A percentile compares a stretch with the other conserved stretches of the same genome.
Conservation (phyloP, 2,797 vertebrate genomes). For the Epinephelus awoara region DNA sequence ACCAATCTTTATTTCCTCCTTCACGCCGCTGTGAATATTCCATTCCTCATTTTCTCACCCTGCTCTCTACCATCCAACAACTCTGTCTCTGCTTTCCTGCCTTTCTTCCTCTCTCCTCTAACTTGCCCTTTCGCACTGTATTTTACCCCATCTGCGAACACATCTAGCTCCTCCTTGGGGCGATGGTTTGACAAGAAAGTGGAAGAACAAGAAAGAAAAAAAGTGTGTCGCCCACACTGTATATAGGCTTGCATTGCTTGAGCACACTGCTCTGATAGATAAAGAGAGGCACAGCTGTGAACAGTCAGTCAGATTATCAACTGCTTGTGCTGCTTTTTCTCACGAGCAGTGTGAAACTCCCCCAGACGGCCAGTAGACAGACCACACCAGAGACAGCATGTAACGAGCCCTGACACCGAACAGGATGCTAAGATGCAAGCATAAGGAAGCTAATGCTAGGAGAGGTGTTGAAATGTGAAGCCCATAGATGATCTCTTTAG, state of each 20-base stretch:
- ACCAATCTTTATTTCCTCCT: conserved; percentile 8
- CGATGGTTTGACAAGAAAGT: conserved; percentile 42
- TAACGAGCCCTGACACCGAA: conserved; percentile 47
- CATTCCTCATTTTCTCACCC: conserved; percentile 6
- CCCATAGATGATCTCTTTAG: not conserved
- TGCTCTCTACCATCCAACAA: not conserved
- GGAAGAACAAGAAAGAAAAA: conserved; percentile 28
- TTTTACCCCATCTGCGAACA: conserved; percentile 45
- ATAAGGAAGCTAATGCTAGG: conserved; percentile 26
- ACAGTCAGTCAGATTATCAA: conserved; percentile 65
- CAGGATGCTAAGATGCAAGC: conserved; percentile 30
- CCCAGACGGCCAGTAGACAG: conserved; percentile 56
- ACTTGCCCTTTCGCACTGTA: conserved; percentile 36
- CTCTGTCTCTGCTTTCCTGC: not conserved
- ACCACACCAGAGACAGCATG: conserved; percentile 25
- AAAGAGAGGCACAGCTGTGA: conserved; percentile 64
- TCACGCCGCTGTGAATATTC: conserved; percentile 3
- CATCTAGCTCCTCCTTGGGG: conserved; percentile 40
- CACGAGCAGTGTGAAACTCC: conserved; percentile 54
- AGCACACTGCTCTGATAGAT: conserved; percentile 41
- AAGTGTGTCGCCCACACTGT: not conserved
- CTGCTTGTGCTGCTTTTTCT: conserved; percentile 57
- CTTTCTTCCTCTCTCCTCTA: conserved; percentile 18
- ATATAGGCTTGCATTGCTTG: conserved; percentile 14
- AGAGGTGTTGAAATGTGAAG: conserved; percentile 14